phyloP scores from a whole-genome alignment of 2,113 vertebrate species.

The Rhodinocichla rosea region DNA sequence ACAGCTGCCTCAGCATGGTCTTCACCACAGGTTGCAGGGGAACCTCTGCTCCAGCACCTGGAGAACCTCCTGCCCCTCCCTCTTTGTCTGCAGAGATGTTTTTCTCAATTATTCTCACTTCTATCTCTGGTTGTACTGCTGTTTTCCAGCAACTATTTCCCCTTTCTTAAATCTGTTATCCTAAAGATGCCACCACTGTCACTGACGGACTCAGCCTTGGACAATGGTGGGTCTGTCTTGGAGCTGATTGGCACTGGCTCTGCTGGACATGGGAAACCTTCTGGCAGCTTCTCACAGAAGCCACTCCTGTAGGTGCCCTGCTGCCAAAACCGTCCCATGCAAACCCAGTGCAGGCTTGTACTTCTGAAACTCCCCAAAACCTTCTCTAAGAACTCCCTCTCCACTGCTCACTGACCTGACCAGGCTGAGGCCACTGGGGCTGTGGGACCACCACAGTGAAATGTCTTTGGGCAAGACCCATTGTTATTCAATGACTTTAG shows the following conservation, averaged over 20 bases:
- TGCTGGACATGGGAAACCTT: not conserved
- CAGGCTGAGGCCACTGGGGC: not conserved
- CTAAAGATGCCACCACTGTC: not conserved
- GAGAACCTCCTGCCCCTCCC: not conserved
- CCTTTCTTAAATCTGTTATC: not conserved
- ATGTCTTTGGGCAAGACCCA: not conserved
- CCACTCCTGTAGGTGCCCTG: too few relatives aligned
- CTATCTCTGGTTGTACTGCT: not conserved
- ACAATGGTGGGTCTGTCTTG: rapidly evolving
- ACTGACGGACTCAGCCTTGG: not conserved
- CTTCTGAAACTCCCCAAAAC: not conserved
- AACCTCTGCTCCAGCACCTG: not conserved
- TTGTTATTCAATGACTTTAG: not conserved
- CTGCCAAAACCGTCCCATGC: not conserved
- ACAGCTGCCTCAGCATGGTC: not conserved
- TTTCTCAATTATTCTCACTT: not conserved
- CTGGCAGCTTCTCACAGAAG: not conserved
- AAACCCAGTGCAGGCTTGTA: not conserved
- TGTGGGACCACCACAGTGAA: not conserved
- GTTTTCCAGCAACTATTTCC: not conserved
- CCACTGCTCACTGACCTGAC: rapidly evolving
- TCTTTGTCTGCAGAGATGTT: not conserved
- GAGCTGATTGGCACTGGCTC: not conserved
- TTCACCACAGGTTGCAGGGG: not conserved
- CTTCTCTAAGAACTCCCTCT: not conserved